phyloP scores from a whole-genome alignment of 2,888 invertebrate species.

The Melanotus villosus region DNA sequence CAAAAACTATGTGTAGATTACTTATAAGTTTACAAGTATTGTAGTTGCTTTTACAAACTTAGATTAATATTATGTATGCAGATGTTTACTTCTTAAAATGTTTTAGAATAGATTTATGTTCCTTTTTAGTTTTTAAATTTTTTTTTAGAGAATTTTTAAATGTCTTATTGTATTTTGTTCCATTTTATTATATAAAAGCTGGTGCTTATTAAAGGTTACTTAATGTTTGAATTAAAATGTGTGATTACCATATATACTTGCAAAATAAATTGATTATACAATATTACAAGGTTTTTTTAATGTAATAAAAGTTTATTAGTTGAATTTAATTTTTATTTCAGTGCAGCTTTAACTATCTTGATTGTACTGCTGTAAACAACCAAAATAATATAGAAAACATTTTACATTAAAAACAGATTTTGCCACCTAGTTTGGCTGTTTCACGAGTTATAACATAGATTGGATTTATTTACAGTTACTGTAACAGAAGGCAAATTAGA shows the following conservation, averaged over 20 bases:
- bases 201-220: conserved; percentile 6
- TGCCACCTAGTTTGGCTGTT: too few relatives aligned
- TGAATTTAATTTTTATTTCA: too few relatives aligned
- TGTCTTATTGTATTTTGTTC: background rate
- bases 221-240: conserved; percentile 2
- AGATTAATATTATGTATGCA: background rate
- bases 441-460: too few relatives aligned
- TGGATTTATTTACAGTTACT: too few relatives aligned
- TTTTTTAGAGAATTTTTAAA: background rate
- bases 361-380: too few relatives aligned
- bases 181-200: background rate
- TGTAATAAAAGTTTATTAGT: too few relatives aligned
- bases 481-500: too few relatives aligned
- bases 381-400: too few relatives aligned
- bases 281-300: background rate
- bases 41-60: conserved; percentile 3
- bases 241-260: conserved; percentile 1
- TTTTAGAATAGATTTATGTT: background rate
- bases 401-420: too few relatives aligned
- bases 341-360: too few relatives aligned
- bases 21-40: background rate
- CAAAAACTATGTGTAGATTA: background rate
- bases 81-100: background rate
- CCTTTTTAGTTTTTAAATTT: background rate
- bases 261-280: background rate